phyloP scores from a whole-genome alignment of 2,888 invertebrate species.

The Tolmerus cingulatus region DNA sequence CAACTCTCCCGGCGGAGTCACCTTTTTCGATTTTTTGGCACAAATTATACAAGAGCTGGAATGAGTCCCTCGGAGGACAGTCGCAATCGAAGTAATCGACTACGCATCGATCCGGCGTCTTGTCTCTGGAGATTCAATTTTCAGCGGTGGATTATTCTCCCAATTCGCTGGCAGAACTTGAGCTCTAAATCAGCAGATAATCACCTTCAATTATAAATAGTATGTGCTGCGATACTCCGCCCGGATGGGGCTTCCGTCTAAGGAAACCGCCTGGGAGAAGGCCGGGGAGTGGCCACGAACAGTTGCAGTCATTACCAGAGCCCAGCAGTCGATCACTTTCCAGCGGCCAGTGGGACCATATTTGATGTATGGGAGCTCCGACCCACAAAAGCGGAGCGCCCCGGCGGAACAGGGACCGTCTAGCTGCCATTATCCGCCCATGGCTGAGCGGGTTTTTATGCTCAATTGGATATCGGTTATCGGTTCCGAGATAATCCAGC shows the following conservation, averaged over 20 bases:
- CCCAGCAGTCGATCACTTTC: constrained; percentile 1
- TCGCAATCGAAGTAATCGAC: not conserved
- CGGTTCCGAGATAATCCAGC: constrained; percentile 16
- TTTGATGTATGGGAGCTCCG: not conserved
- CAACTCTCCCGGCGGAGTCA: not conserved
- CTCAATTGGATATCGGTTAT: constrained; percentile 28
- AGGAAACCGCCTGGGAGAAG: not conserved
- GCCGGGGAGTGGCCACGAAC: not conserved
- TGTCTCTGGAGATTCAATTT: not conserved
- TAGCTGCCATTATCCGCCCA: constrained; percentile 9
- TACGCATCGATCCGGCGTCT: not conserved
- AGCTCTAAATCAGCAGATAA: not conserved
- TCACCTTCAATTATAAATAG: not conserved
- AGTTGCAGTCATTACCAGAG: not conserved
- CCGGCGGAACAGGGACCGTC: not conserved
- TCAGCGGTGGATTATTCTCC: not conserved
- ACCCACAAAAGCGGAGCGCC: not conserved
- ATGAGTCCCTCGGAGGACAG: not conserved
- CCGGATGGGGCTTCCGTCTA: not conserved
- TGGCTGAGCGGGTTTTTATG: constrained; percentile 12
- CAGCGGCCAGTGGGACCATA: not conserved
- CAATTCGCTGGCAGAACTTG: not conserved
- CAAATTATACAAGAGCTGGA: not conserved
- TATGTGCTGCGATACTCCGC: not conserved
- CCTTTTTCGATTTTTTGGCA: not conserved